A percentile compares a stretch with the other conserved stretches of the same genome.
Conservation (phyloP, 2,797 vertebrate species). For the Galagoides demidoff region DNA sequence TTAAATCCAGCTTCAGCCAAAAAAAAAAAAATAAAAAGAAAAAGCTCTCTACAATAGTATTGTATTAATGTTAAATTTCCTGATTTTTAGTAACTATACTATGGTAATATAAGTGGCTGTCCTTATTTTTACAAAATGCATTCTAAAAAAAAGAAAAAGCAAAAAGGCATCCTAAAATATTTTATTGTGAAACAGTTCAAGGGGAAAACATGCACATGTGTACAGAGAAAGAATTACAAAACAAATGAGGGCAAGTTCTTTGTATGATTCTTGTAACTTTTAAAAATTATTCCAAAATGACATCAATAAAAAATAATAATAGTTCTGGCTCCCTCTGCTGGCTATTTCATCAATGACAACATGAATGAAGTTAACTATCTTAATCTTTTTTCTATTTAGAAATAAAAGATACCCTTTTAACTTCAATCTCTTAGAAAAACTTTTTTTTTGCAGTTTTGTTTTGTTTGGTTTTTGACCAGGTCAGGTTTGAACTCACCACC, state of each 20-base stretch:
- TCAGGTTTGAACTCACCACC: too few species aligned
- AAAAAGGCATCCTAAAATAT: slow-evolving; percentile 19
- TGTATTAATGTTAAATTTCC: neutral
- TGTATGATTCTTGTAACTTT: neutral
- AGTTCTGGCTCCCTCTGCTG: slow-evolving; percentile 70
- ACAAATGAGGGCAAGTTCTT: neutral
- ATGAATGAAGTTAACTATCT: neutral
- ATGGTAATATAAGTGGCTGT: neutral
- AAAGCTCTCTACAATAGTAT: neutral
- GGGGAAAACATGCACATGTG: neutral
- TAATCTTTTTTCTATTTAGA: slow-evolving; percentile 22
- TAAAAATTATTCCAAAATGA: slow-evolving; percentile 6
- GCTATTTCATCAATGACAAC: neutral
- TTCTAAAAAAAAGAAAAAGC: neutral
- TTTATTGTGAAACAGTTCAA: neutral
- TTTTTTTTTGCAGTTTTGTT: too few species aligned
- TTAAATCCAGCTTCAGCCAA: too few species aligned
- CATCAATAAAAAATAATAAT: neutral
- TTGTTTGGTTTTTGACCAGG: too few species aligned
- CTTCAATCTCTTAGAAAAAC: slow-evolving; percentile 26
- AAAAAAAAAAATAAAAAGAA: neutral
- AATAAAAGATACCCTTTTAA: slow-evolving; percentile 20
- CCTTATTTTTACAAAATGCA: neutral
- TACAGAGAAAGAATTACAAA: slow-evolving; percentile 9
- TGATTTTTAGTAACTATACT: neutral